phyloP scores from a whole-genome alignment of 2,888 invertebrate species.

The Stegana nigrithorax region DNA sequence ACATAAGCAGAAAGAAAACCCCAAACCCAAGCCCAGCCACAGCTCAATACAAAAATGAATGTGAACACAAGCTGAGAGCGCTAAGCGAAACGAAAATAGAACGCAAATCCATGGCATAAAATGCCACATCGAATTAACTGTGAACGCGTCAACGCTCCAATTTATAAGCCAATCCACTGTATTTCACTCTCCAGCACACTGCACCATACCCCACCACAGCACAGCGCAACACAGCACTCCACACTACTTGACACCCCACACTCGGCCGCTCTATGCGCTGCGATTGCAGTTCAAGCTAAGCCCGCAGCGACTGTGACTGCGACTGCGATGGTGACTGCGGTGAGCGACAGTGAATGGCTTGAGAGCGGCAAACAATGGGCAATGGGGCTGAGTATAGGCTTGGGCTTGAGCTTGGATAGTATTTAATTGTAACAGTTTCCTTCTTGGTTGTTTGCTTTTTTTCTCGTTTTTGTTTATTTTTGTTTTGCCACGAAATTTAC shows the following conservation, averaged over 20 bases:
- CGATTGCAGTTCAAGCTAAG: no score
- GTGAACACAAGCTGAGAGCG: not conserved
- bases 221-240: not conserved
- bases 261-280: no score
- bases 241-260: not conserved
- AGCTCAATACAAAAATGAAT: not conserved
- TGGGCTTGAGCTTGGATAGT: no score
- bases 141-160: slow-evolving; percentile 5
- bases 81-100: not conserved
- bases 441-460: no score
- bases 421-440: no score
- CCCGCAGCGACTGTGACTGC: no score
- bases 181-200: not conserved
- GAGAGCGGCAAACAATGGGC: no score
- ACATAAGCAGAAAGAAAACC: slow-evolving; percentile 49
- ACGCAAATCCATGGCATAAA: not conserved
- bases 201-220: not conserved
- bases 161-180: not conserved
- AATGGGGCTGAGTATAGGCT: no score
- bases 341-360: no score
- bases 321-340: no score
- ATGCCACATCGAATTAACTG: slow-evolving; percentile 1
- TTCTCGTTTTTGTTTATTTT: no score
- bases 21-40: slow-evolving; percentile 32
- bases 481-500: no score